Conservation (phyloP, 2,113 vertebrate species). For the Triplophysa rosa region DNA sequence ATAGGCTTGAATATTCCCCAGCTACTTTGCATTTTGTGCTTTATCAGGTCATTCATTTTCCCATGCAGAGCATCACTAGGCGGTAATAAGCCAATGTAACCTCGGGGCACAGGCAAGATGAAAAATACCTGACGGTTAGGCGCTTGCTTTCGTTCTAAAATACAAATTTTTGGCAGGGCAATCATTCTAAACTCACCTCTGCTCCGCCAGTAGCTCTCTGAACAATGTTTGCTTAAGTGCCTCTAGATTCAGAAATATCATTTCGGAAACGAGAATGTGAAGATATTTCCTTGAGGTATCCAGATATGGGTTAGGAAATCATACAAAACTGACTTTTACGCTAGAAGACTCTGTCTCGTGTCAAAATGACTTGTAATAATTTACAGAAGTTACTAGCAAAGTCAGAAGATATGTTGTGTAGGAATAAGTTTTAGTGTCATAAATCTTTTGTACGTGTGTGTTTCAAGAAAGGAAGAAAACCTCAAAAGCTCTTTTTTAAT, state of each 20-base stretch:
- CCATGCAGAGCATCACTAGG: slow-evolving; percentile 21
- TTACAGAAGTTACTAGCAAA: no score
- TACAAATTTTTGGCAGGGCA: slow-evolving; percentile 28
- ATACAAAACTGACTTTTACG: not conserved
- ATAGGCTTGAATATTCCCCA: slow-evolving; percentile 36
- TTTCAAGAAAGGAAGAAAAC: no score
- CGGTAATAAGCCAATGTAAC: slow-evolving; percentile 43
- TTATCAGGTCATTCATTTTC: slow-evolving; percentile 43
- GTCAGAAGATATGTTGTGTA: no score
- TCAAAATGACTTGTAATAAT: no score
- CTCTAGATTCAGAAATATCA: slow-evolving; percentile 19
- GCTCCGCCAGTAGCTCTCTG: slow-evolving; percentile 10
- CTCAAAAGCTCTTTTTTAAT: no score
- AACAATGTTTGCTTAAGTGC: slow-evolving; percentile 33
- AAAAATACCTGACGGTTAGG: slow-evolving; percentile 41
- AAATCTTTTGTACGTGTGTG: no score
- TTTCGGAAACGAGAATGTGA: not conserved
- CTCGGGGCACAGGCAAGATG: slow-evolving; percentile 37
- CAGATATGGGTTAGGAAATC: not conserved
- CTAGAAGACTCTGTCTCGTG: not conserved
- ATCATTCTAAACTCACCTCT: slow-evolving; percentile 25
- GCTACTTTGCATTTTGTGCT: slow-evolving; percentile 48
- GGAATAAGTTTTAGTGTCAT: no score
- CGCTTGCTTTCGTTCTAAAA: slow-evolving; percentile 23
- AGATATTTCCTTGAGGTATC: not conserved